A percentile compares a stretch with the other conserved stretches of the same genome.
Evolutionary conservation across 92 coral and sea anemone species (phyloP).

Genomic region (Pocillopora grandis): DNA sequence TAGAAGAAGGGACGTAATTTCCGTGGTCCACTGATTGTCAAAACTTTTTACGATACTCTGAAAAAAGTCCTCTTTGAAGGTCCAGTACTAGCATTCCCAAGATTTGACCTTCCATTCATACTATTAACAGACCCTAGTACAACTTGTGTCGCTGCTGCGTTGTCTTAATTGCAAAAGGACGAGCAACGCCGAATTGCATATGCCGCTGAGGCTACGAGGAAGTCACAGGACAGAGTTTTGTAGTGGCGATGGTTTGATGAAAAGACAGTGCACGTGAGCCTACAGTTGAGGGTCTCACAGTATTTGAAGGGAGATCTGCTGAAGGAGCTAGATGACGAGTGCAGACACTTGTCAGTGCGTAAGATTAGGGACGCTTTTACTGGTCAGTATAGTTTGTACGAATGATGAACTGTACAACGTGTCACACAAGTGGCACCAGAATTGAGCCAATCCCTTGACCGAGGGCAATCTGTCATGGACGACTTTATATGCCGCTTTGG

Average conservation of each 20-base stretch:
- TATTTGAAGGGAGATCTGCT: no score
- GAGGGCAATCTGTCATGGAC: not conserved
- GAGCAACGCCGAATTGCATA: conserved; percentile 1
- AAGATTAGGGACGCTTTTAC: no score
- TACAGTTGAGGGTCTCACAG: conserved; percentile 37
- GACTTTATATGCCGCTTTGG: not conserved
- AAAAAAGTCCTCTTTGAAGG: conserved; percentile 27
- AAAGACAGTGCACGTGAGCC: conserved; percentile 21
- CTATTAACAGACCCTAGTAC: not conserved
- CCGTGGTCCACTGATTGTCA: conserved; percentile 39
- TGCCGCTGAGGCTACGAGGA: conserved; percentile 1
- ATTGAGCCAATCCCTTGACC: not conserved
- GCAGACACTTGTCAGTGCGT: no score
- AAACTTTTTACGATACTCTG: conserved; percentile 17
- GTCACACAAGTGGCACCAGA: not conserved
- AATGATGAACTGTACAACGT: no score
- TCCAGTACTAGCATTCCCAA: not conserved
- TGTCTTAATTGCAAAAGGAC: conserved; percentile 10
- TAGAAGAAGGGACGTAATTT: not conserved
- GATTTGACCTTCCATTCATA: conserved; percentile 18
- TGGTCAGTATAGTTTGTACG: no score
- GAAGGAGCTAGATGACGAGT: no score
- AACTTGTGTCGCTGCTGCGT: conserved; percentile 4
- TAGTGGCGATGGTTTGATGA: conserved; percentile 37
- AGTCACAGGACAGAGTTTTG: not conserved